Percentiles rank a stretch among this genome's conserved stretches.
Evolutionary conservation across 2,113 vertebrate genomes (phyloP).

Genomic region (Micronisus gabar): DNA sequence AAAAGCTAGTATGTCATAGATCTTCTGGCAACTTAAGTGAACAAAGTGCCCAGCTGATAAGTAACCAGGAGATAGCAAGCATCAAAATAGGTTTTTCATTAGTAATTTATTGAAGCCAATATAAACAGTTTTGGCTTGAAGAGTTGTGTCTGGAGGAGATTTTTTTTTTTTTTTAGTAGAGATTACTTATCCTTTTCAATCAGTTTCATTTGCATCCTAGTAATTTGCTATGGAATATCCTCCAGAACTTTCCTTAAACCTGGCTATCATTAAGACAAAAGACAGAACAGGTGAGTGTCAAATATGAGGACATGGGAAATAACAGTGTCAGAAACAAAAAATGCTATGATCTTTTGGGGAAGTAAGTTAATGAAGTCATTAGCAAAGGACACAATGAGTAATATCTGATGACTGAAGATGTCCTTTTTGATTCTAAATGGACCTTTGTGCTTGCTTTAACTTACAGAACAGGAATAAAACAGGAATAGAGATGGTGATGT

Average conservation of each 20-base stretch:
- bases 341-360: background rate
- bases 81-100: background rate
- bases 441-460: background rate
- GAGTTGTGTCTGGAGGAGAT: background rate
- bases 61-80: background rate
- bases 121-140: background rate
- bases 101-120: background rate
- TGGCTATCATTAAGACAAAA: background rate
- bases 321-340: background rate
- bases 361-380: background rate
- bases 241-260: background rate
- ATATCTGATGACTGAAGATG: background rate
- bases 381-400: background rate
- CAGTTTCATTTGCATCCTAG: background rate
- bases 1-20: background rate
- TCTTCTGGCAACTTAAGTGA: background rate
- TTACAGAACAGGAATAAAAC: background rate
- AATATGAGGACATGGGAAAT: background rate
- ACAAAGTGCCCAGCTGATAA: background rate
- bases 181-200: background rate
- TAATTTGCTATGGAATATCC: background rate
- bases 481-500: background rate
- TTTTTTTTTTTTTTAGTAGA: background rate
- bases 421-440: background rate
- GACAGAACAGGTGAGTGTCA: background rate